Evolutionary conservation across 2,113 vertebrate species (phyloP), one percentile per base, ranked within the genome.

Genomic region (Sterna hirundo): DNA sequence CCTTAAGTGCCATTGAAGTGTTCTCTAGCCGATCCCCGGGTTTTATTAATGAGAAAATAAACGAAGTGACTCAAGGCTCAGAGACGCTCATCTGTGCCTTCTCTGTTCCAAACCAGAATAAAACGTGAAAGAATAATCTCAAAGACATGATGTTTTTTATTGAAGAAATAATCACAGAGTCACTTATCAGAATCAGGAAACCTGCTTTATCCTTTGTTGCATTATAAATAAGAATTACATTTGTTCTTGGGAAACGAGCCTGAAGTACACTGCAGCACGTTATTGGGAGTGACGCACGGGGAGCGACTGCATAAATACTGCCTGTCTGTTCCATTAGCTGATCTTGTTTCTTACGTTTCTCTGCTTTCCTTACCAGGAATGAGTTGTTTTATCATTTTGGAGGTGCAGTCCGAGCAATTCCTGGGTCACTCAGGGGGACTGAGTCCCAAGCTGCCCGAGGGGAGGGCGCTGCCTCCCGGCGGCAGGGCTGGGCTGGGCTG

Each of bases 211-310:
- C 71, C 93, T 97, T 97, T 94, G 79, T 97, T 97, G 93, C 85
- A 96, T 97, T 97, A 94, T 96, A 97, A 97, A 96, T 97, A 94
- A 88, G 95, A 95, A 90, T 90, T 90, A 64, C 88, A 68, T 95
- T 96, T 95, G 84, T 96, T 97, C 91, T 86, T 40, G 51, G 68
- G 91, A 94, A 96, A 78, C 75, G 80, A 91, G 93, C 76, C 60
- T 86, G 79, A 93, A 95, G 71, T 66, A 52, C 82, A 2, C 84
- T 40, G 94, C 51, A 57, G 30, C 81, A 54, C 1, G 0, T 94
- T 94, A 94, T 78, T 90, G 51, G 71, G 91, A 95, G 84, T 42
- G 86, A 95, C 23, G 15, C 64, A 16, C 19, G 0, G 9, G 66
- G 93, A 95, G 87, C 15, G 3, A 26, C 76, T 78, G 95, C 65